Percentiles rank a stretch among this genome's conserved stretches.
These are phyloP conservation scores for Sardina pilchardus DNA, from an alignment of 2,113 vertebrate species.

Conservation along the genomic window DNA sequence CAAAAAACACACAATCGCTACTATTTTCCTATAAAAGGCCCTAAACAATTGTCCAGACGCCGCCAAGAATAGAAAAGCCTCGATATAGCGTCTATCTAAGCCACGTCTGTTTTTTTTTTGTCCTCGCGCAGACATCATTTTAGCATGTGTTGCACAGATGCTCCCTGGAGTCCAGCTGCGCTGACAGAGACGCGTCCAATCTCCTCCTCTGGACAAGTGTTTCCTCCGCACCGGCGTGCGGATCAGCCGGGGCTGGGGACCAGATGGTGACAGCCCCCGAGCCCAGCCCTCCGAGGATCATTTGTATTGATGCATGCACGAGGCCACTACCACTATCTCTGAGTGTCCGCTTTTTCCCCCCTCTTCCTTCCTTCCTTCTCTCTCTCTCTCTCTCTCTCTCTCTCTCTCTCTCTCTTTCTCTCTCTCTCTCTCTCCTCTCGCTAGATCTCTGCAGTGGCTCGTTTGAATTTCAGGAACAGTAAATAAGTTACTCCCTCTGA, in stretches of 20 bases:
- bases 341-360: conserved; percentile 31
- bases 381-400: not conserved
- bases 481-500: conserved; percentile 40
- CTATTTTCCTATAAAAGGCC: not conserved
- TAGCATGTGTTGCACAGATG: conserved; percentile 1
- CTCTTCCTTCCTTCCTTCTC: not conserved
- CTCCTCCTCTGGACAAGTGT: conserved; percentile 8
- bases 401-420: not conserved
- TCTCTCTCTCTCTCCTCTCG: not conserved
- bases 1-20: not conserved
- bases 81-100: not conserved
- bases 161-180: not conserved
- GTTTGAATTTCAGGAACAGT: conserved; percentile 45
- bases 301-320: conserved; percentile 50
- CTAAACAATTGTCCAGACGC: not conserved
- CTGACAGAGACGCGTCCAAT: conserved; percentile 14
- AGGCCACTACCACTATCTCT: conserved; percentile 29
- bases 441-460: not conserved
- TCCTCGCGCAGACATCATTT: not conserved
- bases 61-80: not conserved
- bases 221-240: not conserved
- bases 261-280: conserved; percentile 44
- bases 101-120: not conserved
- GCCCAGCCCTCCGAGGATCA: conserved; percentile 39
- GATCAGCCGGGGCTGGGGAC: conserved; percentile 2